Conservation (phyloP, 2,888 invertebrate genomes). For the Cryptocephalus moraei region DNA sequence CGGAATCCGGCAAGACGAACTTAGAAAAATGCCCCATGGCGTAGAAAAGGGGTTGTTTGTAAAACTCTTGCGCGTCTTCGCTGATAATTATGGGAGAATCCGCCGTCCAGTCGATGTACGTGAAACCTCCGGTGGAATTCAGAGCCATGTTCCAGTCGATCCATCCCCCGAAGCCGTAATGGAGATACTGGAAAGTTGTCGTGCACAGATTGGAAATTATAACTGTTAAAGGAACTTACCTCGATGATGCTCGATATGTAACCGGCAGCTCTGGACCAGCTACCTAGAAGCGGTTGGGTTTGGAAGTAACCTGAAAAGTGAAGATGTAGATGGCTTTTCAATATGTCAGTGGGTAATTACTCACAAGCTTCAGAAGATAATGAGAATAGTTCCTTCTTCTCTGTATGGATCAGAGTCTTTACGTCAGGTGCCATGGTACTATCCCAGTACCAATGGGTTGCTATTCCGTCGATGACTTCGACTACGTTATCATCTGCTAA, state of each 20-base stretch:
- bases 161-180: slow-evolving; percentile 70
- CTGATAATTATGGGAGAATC: slow-evolving; percentile 66
- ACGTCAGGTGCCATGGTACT: slow-evolving; percentile 43
- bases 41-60: slow-evolving; percentile 81
- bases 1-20: slow-evolving; percentile 53
- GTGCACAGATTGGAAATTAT: too few species aligned
- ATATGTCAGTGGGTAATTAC: slow-evolving; percentile 31
- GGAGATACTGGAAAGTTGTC: slow-evolving; percentile 45
- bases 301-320: slow-evolving; percentile 1
- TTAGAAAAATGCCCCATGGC: slow-evolving; percentile 61
- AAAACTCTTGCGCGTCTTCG: slow-evolving; percentile 53
- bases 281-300: slow-evolving; percentile 46
- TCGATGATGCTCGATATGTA: slow-evolving; percentile 50
- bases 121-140: slow-evolving; percentile 63
- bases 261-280: slow-evolving; percentile 60
- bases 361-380: slow-evolving; percentile 71
- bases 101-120: slow-evolving; percentile 63
- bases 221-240: slow-evolving; percentile 24
- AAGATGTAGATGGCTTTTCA: background rate
- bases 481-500: slow-evolving; percentile 18
- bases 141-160: slow-evolving; percentile 81
- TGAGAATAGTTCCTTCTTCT: slow-evolving; percentile 58
- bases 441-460: slow-evolving; percentile 75
- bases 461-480: slow-evolving; percentile 59
- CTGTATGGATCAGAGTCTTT: slow-evolving; percentile 47